Conservation (phyloP, 2,888 invertebrate species). For the Anoplius nigerrimus region DNA sequence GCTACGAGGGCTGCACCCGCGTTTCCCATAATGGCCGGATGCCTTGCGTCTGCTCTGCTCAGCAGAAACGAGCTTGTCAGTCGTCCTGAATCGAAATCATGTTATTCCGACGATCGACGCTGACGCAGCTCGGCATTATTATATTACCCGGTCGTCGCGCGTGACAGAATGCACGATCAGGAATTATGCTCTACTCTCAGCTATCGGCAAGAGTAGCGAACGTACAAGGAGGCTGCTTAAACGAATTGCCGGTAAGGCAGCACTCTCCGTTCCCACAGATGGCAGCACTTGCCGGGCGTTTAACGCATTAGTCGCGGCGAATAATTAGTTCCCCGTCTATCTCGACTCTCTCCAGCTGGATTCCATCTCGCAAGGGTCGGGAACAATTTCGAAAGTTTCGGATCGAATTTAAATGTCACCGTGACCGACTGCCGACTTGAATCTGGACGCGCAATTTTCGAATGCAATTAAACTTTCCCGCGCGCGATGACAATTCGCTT, state of each 20-base stretch:
- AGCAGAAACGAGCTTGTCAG: too few relatives aligned
- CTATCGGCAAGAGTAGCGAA: conserved; percentile 9
- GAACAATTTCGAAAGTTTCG: conserved; percentile 19
- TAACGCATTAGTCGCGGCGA: conserved; percentile 12
- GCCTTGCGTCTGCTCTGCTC: too few relatives aligned
- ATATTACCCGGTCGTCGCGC: too few relatives aligned
- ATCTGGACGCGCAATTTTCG: conserved; percentile 23
- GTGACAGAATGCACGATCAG: background rate
- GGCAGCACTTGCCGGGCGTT: conserved; percentile 52
- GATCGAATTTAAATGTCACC: conserved; percentile 14
- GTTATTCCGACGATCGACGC: too few relatives aligned
- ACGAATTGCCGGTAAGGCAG: conserved; percentile 53
- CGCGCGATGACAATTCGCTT: background rate
- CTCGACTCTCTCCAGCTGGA: too few relatives aligned
- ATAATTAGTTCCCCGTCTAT: conserved; percentile 26
- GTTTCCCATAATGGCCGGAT: too few relatives aligned
- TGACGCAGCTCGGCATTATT: too few relatives aligned
- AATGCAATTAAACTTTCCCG: conserved; percentile 22
- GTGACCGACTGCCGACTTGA: conserved; percentile 11
- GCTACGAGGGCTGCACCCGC: too few relatives aligned
- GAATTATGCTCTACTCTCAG: conserved; percentile 10
- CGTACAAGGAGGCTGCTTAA: background rate
- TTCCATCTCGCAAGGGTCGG: background rate
- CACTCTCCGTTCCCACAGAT: conserved; percentile 36
- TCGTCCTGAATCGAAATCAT: too few relatives aligned